These are phyloP conservation scores for Octonoba sinensis DNA, from an alignment of 2,888 invertebrate species.

Conservation along the genomic window DNA sequence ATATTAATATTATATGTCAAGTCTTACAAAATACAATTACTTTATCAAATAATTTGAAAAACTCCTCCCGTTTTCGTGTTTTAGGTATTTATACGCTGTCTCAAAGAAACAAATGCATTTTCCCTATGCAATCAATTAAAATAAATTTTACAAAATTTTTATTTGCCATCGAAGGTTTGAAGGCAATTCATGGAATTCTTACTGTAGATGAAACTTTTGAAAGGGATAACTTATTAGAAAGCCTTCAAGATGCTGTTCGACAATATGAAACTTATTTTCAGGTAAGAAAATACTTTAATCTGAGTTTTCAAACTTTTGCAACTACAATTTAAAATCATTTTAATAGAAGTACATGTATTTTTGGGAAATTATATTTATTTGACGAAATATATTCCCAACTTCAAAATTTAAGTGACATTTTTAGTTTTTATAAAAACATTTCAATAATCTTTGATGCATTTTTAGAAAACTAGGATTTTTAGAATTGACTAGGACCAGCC, in stretches of 20 bases:
- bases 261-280: conserved; percentile 53
- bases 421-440: too few relatives aligned
- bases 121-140: conserved; percentile 53
- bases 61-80: conserved; percentile 35
- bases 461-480: too few relatives aligned
- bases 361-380: too few relatives aligned
- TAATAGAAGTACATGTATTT: too few relatives aligned
- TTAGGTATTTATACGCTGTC: conserved; percentile 42
- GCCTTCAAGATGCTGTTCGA: conserved; percentile 33
- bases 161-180: conserved; percentile 42
- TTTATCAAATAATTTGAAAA: conserved; percentile 46
- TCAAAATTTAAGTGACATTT: too few relatives aligned
- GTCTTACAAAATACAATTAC: conserved; percentile 38
- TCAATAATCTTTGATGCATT: too few relatives aligned
- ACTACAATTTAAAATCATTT: too few relatives aligned
- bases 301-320: background rate
- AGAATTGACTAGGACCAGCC: too few relatives aligned
- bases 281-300: conserved; percentile 12
- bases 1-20: conserved; percentile 48
- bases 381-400: too few relatives aligned
- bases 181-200: conserved; percentile 11
- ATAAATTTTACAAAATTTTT: conserved; percentile 43
- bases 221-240: conserved; percentile 14
- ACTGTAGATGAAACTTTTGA: conserved; percentile 20
- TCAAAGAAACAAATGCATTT: conserved; percentile 32